Evolutionary conservation across 2,888 invertebrate species (phyloP).

Genomic region (Cosmia pyralina): DNA sequence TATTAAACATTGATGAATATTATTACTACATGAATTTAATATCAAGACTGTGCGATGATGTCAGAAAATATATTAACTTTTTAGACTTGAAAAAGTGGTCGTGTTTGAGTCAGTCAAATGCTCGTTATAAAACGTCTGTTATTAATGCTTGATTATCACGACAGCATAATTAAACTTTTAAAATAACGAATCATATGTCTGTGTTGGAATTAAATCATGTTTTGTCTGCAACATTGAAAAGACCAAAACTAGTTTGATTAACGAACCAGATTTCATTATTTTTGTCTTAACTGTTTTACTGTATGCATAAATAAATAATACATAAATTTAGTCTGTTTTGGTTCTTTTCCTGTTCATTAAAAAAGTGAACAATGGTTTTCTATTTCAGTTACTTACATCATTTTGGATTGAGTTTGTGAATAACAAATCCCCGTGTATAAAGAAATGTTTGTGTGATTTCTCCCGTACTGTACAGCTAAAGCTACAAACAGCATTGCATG

Average conservation of each 20-base stretch:
- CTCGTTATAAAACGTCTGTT: constrained; percentile 30
- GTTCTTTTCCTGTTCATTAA: background rate
- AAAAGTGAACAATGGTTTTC: background rate
- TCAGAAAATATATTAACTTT: constrained; percentile 22
- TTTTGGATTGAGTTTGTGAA: background rate
- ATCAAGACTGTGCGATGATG: constrained; percentile 29
- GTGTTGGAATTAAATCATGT: constrained; percentile 4
- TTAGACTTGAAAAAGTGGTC: constrained; percentile 14
- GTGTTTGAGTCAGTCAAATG: constrained; percentile 12
- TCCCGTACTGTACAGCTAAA: background rate
- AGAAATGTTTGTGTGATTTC: background rate
- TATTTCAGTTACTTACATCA: background rate
- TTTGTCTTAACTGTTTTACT: constrained; percentile 1
- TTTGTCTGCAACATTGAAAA: constrained; percentile 25
- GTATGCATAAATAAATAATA: background rate
- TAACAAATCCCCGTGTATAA: background rate
- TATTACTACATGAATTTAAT: constrained; percentile 9
- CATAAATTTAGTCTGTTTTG: background rate
- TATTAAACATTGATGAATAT: constrained; percentile 14
- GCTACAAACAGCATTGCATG: background rate
- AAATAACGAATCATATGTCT: constrained; percentile 18
- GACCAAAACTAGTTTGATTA: constrained; percentile 23
- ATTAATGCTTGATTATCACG: constrained; percentile 37
- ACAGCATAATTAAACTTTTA: constrained; percentile 18
- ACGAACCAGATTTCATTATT: constrained; percentile 22